Percentiles rank a stretch among this genome's conserved stretches.
phyloP scores from a whole-genome alignment of 2,113 vertebrate species.

The Barbus barbus region DNA sequence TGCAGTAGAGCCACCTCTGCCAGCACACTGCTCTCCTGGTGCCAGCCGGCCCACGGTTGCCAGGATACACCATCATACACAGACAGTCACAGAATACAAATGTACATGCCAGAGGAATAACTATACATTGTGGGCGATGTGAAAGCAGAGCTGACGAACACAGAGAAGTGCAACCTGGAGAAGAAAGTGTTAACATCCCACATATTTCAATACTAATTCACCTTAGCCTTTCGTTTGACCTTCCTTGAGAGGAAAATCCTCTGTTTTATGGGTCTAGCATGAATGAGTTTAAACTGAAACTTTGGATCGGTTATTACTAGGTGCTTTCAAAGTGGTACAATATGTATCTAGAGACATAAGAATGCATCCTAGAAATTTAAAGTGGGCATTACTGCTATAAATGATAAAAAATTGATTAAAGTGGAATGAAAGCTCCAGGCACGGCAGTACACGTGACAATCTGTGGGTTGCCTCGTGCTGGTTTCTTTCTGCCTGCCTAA shows the following conservation, averaged over 20 bases:
- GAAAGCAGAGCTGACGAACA: conserved; percentile 17
- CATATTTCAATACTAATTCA: conserved; percentile 1
- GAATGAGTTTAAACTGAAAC: background rate
- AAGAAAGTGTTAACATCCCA: background rate
- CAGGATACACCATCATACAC: conserved; percentile 58
- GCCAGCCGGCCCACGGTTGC: conserved; percentile 49
- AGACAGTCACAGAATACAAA: conserved; percentile 56
- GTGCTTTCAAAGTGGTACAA: background rate
- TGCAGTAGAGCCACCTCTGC: conserved; percentile 30
- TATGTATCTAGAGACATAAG: background rate
- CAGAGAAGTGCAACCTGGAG: background rate
- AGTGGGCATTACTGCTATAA: background rate
- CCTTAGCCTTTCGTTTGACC: background rate
- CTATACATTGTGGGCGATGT: conserved; percentile 23
- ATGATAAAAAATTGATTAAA: conserved; percentile 23
- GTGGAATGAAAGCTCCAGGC: conserved; percentile 27
- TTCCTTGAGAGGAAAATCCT: conserved; percentile 4
- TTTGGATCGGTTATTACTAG: background rate
- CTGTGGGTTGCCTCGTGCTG: background rate
- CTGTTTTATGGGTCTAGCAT: background rate
- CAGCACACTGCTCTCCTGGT: conserved; percentile 39
- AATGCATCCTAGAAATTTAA: background rate
- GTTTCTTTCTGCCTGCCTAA: conserved; percentile 22
- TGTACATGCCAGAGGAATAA: conserved; percentile 30
- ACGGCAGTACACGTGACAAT: background rate